Percentiles rank a stretch among this genome's conserved stretches.
phyloP scores from a whole-genome alignment of 2,113 vertebrate genomes.

The Lamprologus lemairii region DNA sequence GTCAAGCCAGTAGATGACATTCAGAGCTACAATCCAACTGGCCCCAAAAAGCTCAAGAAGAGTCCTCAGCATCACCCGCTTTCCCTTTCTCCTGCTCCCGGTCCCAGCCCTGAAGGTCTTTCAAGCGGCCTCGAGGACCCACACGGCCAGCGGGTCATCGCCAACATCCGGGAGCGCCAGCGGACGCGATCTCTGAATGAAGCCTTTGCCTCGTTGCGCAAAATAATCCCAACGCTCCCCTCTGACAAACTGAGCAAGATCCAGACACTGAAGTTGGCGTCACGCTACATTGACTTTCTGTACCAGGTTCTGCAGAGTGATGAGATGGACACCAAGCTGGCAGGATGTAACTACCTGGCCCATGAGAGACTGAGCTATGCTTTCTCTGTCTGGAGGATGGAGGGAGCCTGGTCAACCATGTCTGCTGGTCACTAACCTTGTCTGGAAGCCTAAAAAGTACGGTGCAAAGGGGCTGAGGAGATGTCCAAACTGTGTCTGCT shows the following conservation, averaged over 20 bases:
- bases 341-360: conserved; percentile 83
- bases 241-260: conserved; percentile 92
- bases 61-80: conserved; percentile 52
- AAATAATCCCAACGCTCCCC: conserved; percentile 86
- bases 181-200: conserved; percentile 86
- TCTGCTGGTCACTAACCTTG: conserved; percentile 76
- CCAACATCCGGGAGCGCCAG: conserved; percentile 85
- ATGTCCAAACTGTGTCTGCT: not conserved
- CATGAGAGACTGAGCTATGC: conserved; percentile 87
- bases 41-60: conserved; percentile 62
- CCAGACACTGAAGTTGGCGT: conserved; percentile 85
- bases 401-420: conserved; percentile 86
- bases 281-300: conserved; percentile 87
- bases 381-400: conserved; percentile 92
- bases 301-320: conserved; percentile 88
- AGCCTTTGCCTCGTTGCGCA: conserved; percentile 82
- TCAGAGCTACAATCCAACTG: conserved; percentile 5
- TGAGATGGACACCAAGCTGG: conserved; percentile 78
- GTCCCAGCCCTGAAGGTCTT: conserved; percentile 32
- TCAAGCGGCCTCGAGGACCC: conserved; percentile 68
- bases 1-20: conserved; percentile 17
- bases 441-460: not conserved
- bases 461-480: not conserved
- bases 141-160: conserved; percentile 81
- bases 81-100: conserved; percentile 43